Conservation (phyloP, 1,140 invertebrate genomes). For the Atta cephalotes region DNA sequence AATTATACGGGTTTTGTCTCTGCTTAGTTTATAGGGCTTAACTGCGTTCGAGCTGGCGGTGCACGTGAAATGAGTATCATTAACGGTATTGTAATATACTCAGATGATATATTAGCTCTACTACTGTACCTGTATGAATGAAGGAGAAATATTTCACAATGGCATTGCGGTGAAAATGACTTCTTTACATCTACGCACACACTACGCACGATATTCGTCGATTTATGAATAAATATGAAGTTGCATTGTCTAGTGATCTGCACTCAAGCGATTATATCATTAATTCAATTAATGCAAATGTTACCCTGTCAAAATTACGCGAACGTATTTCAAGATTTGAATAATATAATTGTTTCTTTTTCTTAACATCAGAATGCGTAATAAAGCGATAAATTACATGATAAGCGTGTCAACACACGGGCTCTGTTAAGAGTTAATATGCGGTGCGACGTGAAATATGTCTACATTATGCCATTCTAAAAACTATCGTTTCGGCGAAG, state of each 20-base stretch:
- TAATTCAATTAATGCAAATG: slow-evolving; percentile 21
- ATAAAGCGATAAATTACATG: slow-evolving; percentile 1
- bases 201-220: not conserved
- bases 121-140: not conserved
- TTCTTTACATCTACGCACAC: not conserved
- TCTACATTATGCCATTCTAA: slow-evolving; percentile 10
- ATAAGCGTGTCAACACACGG: not conserved
- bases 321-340: not conserved
- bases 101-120: slow-evolving; percentile 41
- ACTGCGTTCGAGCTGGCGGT: slow-evolving; percentile 3
- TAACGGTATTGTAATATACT: slow-evolving; percentile 54
- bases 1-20: slow-evolving; percentile 53
- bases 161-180: not conserved
- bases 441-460: slow-evolving; percentile 21
- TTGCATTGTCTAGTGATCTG: not conserved
- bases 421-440: slow-evolving; percentile 26
- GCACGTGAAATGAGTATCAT: slow-evolving; percentile 52
- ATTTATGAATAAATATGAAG: slow-evolving; percentile 30
- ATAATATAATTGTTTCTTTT: slow-evolving; percentile 26
- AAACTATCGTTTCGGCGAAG: slow-evolving; percentile 29
- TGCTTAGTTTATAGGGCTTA: slow-evolving; percentile 49
- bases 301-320: not conserved
- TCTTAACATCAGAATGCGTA: not conserved
- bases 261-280: not conserved
- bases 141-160: not conserved